Conservation (phyloP, 2,113 vertebrate genomes). For the Amblyopsis rosae region DNA sequence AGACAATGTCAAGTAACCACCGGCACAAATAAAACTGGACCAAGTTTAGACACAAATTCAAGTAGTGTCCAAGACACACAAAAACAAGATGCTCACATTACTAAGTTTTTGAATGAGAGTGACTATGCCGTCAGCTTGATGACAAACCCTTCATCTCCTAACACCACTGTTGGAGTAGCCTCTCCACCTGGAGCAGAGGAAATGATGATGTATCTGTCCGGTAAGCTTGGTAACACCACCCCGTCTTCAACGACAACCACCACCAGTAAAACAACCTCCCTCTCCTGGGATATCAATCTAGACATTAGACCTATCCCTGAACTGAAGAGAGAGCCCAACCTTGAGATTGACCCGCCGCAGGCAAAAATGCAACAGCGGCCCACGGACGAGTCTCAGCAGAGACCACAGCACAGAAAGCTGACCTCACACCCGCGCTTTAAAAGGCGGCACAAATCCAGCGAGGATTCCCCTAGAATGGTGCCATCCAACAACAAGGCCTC, state of each 20-base stretch:
- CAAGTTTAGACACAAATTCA: conserved; percentile 53
- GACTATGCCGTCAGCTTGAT: conserved; percentile 52
- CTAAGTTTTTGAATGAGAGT: conserved; percentile 49
- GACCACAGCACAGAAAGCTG: conserved; percentile 86
- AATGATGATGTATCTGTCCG: conserved; percentile 45
- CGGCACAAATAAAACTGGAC: conserved; percentile 58
- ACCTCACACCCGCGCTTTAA: conserved; percentile 94
- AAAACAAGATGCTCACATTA: conserved; percentile 52
- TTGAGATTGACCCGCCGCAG: conserved; percentile 53
- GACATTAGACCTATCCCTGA: conserved; percentile 60
- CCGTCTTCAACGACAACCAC: conserved; percentile 60
- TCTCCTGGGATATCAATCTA: conserved; percentile 71
- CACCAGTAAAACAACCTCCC: conserved; percentile 76
- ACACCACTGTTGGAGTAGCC: conserved; percentile 40
- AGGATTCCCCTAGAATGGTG: conserved; percentile 86
- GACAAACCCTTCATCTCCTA: conserved; percentile 49
- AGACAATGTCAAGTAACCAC: conserved; percentile 62
- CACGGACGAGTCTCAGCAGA: conserved; percentile 77
- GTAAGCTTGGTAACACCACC: conserved; percentile 44
- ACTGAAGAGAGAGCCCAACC: conserved; percentile 61
- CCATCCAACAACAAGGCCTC: conserved; percentile 87
- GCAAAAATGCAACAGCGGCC: conserved; percentile 49
- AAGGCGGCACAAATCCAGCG: conserved; percentile 92
- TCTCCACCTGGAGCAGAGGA: conserved; percentile 54
- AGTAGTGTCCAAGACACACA: conserved; percentile 71